Evolutionary conservation across 92 coral and sea anemone genomes (phyloP).

Genomic region (Epizoanthus fatuus): DNA sequence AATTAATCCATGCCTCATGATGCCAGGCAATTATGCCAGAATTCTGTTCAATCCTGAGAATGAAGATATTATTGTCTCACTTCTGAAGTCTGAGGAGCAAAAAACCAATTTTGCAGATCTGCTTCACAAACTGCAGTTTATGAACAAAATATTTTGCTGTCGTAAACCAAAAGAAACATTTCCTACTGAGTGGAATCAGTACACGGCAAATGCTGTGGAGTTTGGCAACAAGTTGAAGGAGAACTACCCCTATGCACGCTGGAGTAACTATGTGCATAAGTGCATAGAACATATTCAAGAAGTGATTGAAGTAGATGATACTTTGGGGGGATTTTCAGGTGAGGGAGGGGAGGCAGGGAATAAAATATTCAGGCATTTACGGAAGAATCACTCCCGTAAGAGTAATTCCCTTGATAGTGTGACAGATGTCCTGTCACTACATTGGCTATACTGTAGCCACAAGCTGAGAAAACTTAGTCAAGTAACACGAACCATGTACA

Average conservation of each 20-base stretch:
- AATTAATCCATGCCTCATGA: conserved; percentile 48
- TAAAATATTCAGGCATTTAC: conserved; percentile 45
- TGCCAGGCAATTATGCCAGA: conserved; percentile 58
- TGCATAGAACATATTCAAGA: conserved; percentile 42
- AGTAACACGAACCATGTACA: too few species aligned
- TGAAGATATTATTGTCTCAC: conserved; percentile 9
- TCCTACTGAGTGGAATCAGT: not conserved
- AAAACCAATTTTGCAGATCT: conserved; percentile 3
- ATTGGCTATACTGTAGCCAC: conserved; percentile 24
- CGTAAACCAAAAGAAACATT: conserved; percentile 26
- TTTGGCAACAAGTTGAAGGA: conserved; percentile 21
- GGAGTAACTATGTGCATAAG: conserved; percentile 58
- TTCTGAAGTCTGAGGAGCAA: conserved; percentile 29
- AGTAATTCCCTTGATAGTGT: conserved; percentile 38
- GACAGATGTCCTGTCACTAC: conserved; percentile 35
- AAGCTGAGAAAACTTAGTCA: too few species aligned
- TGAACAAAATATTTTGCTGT: conserved; percentile 31
- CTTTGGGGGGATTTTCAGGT: conserved; percentile 46
- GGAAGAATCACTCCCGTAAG: conserved; percentile 52
- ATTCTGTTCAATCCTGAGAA: conserved; percentile 43
- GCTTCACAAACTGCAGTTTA: not conserved
- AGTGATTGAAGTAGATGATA: conserved; percentile 43
- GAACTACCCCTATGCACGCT: conserved; percentile 48
- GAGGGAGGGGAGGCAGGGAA: conserved; percentile 55
- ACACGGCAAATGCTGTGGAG: conserved; percentile 26